These are phyloP conservation scores for Lithophane semibrunnea DNA, from an alignment of 2,888 invertebrate species.

Conservation along the genomic window DNA sequence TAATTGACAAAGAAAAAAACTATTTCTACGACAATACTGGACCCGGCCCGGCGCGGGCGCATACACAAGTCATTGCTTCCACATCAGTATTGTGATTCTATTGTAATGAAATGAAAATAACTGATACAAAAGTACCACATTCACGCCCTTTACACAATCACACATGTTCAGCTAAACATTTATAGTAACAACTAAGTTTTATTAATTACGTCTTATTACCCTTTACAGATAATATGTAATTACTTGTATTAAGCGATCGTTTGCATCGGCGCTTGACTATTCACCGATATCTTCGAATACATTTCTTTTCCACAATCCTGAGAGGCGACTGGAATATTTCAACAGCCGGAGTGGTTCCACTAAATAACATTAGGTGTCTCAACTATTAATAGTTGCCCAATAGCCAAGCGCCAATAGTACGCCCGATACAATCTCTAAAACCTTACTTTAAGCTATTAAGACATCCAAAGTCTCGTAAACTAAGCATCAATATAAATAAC, in stretches of 20 bases:
- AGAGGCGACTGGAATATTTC: constrained; percentile 35
- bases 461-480: constrained; percentile 87
- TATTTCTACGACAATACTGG: constrained; percentile 77
- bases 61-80: constrained; percentile 48
- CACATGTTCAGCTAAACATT: constrained; percentile 89
- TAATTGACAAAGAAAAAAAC: constrained; percentile 80
- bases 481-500: constrained; percentile 90
- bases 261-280: constrained; percentile 85
- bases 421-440: constrained; percentile 83
- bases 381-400: constrained; percentile 62
- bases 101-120: constrained; percentile 79
- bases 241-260: constrained; percentile 81
- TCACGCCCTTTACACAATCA: constrained; percentile 87
- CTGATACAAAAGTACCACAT: constrained; percentile 85
- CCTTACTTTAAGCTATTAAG: constrained; percentile 85
- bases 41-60: constrained; percentile 58
- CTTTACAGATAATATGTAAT: constrained; percentile 86
- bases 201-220: constrained; percentile 85
- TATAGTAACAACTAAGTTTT: constrained; percentile 89
- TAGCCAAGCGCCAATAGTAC: constrained; percentile 86
- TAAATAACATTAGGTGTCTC: constrained; percentile 48
- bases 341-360: constrained; percentile 35
- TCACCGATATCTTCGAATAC: constrained; percentile 47
- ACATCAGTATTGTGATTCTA: constrained; percentile 76
- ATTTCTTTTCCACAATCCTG: constrained; percentile 28